Base-by-base conservation (phyloP, 2,113 vertebrate species). In the Bambusicola thoracicus region DNA sequence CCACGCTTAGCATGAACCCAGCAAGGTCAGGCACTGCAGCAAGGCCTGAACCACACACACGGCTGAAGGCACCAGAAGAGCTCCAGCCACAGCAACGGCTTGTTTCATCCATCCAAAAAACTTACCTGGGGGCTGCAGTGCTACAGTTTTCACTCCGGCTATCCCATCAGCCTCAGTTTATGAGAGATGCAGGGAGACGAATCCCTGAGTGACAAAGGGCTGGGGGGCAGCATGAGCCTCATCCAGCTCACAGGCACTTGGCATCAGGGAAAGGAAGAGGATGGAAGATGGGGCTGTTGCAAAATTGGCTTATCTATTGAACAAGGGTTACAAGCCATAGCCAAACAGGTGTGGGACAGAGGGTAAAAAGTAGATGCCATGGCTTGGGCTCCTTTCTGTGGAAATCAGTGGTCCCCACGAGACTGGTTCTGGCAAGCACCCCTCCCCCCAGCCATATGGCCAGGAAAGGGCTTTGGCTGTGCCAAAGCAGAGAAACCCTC, bases 91-190 rank as follows among this genome's bases (percentile, higher is more conserved):
- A 56, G 51, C 10, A 55, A 65, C 18, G 22, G 25, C 55, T 85
- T 32, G 10, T 34, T 82, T 41, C 46, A 80, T 29, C 25, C 49
- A 70, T 21, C 51, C 73, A 67, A 67, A 58, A 80, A 51, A 93
- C 94, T 95, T 90, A 96, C 91, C 95, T 94, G 87, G 51, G 84
- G 43, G n/a, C 24, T 67, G 78, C 72, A 87, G 18, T 10, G 18
- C 65, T 74, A 36, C 5, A 30, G 32, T 21, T 85, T 92, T 61
- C 61, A 41, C 61, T 72, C 81, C 56, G 79, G 34, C 30, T 83
- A n/a, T 94, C 65, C 63, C 36, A 49, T 13, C 69, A 81, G 48
- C 75, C 67, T 15, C 72, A 38, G 69, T 78, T 81, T 75, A n/a
- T 78, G 56, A 81, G 66, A 87, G 63, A 43, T 15, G 8, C 29